Conservation (phyloP, 2,113 vertebrate species). For the Pangasianodon gigas region DNA sequence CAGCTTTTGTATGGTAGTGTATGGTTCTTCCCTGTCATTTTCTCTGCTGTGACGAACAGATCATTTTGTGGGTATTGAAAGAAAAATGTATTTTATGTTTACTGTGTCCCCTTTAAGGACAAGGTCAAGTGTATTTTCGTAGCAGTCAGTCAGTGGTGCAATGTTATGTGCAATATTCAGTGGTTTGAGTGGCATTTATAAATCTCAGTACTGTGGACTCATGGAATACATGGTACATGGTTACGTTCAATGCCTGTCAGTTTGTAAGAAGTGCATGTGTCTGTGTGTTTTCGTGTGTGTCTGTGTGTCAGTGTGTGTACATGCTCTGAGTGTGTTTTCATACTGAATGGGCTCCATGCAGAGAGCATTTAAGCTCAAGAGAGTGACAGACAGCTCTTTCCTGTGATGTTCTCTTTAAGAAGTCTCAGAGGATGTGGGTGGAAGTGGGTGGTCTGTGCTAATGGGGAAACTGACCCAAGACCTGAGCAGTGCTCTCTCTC, state of each 20-base stretch:
- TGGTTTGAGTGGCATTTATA: not conserved
- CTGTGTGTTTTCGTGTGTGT: slow-evolving; percentile 7
- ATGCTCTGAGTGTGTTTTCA: slow-evolving; percentile 31
- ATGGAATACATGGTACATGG: not conserved
- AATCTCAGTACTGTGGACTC: not conserved
- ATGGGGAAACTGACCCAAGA: slow-evolving; percentile 49
- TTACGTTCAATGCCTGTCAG: too few relatives aligned
- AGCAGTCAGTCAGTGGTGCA: not conserved
- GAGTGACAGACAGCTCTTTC: slow-evolving; percentile 42
- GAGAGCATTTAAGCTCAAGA: slow-evolving; percentile 36
- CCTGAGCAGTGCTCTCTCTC: not conserved
- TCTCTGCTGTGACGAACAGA: not conserved
- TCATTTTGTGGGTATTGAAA: not conserved
- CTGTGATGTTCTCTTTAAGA: slow-evolving; percentile 38
- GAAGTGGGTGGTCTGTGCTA: slow-evolving; percentile 49
- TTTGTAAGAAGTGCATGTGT: not conserved
- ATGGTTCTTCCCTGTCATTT: not conserved
- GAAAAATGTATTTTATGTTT: not conserved
- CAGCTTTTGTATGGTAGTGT: not conserved
- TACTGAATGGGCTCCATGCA: slow-evolving; percentile 35
- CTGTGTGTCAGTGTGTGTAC: slow-evolving; percentile 24
- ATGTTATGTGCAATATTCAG: not conserved
- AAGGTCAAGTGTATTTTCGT: not conserved
- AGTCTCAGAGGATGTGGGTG: slow-evolving; percentile 13
- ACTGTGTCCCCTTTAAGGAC: not conserved